Conservation (phyloP, 2,113 vertebrate genomes). For the Rostratula benghalensis region DNA sequence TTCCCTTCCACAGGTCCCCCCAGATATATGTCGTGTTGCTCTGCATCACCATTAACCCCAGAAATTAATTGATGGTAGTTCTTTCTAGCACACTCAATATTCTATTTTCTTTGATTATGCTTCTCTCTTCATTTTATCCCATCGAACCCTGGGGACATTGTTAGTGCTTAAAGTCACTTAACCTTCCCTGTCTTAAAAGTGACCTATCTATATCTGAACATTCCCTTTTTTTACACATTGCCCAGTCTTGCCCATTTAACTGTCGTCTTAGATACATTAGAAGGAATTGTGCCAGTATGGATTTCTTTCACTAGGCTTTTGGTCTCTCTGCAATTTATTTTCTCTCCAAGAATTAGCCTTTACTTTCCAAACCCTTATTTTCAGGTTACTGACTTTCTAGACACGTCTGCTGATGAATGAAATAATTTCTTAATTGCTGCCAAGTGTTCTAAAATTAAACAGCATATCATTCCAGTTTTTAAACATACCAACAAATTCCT, state of each 20-base stretch:
- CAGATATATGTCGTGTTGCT: neutral
- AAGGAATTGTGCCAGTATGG: neutral
- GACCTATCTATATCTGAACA: neutral
- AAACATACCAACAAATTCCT: neutral
- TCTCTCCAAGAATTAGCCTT: neutral
- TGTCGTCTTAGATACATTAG: neutral
- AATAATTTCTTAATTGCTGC: neutral
- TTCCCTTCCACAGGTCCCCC: neutral
- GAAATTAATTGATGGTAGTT: neutral
- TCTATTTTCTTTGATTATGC: neutral
- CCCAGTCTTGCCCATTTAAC: neutral
- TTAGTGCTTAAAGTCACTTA: neutral
- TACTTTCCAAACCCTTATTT: neutral
- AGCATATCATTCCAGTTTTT: neutral
- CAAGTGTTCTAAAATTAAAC: neutral
- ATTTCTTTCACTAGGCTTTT: neutral
- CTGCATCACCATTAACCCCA: neutral
- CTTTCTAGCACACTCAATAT: neutral
- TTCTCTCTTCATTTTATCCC: neutral
- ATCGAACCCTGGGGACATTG: neutral
- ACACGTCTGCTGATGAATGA: neutral
- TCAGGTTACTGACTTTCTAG: neutral
- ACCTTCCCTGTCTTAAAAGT: neutral
- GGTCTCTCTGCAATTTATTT: neutral
- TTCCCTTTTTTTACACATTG: neutral